Evolutionary conservation across 2,888 invertebrate genomes (phyloP), one percentile per base, ranked within the genome.

Genomic region (Trichacis sp.): DNA sequence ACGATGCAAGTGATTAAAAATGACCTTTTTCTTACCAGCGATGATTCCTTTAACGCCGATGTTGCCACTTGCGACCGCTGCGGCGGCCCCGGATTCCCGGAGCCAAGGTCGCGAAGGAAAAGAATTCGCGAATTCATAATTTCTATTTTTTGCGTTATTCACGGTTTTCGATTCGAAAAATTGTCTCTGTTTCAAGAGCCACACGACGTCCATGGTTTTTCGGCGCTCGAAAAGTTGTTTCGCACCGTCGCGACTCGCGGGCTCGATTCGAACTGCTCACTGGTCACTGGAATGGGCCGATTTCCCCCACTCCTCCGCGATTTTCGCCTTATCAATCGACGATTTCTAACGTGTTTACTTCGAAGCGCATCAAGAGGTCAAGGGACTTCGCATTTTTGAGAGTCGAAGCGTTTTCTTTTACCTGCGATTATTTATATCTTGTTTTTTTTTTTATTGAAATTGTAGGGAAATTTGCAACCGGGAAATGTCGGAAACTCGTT

Each of bases 41-140:
- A 97, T 88, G 68, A 98, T 94, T 78, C 98, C 98, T 86, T 97
- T 97, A 33, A 97, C 72, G 11, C 96, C 95, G 70, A 91, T 88
- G 59, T 76, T 79, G 45, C 75, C 75, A 45, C 89, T 88, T 42
- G 87, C 88, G 40, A 88, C 88, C 47, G 89, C 89, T 59, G 91
- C 89, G 59, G 92, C 92, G 64, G 93, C 92, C 38, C 91, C 92
- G 67, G 86, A 88, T 66, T 91, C 88, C 36, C 86, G 81, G 89
- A 94, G 90, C 94, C 94, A 94, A 79, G 92, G 92, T 76, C 93
- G 86, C 18, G 83, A 80, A 20, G 80, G 79, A 75, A 88, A 89
- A 43, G 88, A 88, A 79, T 88, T 88, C 75, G 63, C 69, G 63
- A 53, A 24, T 24, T 24, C 24, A 5, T 24, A 5, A 24, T 24